Evolutionary conservation across 2,888 invertebrate genomes (phyloP).

Genomic region (Xestia rhomboidea): DNA sequence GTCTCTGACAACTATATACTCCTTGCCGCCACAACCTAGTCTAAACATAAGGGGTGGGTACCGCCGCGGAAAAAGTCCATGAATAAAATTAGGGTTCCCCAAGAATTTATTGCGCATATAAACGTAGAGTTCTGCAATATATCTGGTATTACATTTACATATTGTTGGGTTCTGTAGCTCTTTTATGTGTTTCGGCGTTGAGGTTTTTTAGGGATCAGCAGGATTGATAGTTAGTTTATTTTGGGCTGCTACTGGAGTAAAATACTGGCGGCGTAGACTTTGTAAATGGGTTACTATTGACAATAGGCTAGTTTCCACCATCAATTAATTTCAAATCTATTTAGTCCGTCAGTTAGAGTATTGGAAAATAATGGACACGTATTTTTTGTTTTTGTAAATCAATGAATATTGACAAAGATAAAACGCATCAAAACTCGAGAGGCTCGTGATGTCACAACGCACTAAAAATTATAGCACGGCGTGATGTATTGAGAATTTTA

Average conservation of each 20-base stretch:
- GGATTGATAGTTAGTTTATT: constrained; percentile 3
- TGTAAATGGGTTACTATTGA: neutral
- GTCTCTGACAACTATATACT: neutral
- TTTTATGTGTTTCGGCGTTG: constrained; percentile 9
- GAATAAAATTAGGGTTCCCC: constrained; percentile 75
- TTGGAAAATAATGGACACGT: too few relatives aligned
- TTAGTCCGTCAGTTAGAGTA: too few relatives aligned
- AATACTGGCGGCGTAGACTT: neutral
- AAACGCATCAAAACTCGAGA: too few relatives aligned
- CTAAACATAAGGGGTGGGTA: constrained; percentile 46
- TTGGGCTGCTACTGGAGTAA: neutral
- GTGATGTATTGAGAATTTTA: too few relatives aligned
- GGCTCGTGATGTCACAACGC: too few relatives aligned
- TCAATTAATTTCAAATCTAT: too few relatives aligned
- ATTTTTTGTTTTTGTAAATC: too few relatives aligned
- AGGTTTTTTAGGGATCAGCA: neutral
- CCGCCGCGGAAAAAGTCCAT: constrained; percentile 71
- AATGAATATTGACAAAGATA: too few relatives aligned
- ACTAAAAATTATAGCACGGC: too few relatives aligned
- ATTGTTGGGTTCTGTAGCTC: constrained; percentile 46
- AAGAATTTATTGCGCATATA: constrained; percentile 73
- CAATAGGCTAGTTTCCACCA: too few relatives aligned
- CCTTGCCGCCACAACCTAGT: neutral
- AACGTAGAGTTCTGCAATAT: constrained; percentile 55
- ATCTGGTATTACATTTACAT: constrained; percentile 62